These are phyloP conservation scores for Keiferia lycopersicella DNA, from an alignment of 2,888 invertebrate species.

Conservation along the genomic window DNA sequence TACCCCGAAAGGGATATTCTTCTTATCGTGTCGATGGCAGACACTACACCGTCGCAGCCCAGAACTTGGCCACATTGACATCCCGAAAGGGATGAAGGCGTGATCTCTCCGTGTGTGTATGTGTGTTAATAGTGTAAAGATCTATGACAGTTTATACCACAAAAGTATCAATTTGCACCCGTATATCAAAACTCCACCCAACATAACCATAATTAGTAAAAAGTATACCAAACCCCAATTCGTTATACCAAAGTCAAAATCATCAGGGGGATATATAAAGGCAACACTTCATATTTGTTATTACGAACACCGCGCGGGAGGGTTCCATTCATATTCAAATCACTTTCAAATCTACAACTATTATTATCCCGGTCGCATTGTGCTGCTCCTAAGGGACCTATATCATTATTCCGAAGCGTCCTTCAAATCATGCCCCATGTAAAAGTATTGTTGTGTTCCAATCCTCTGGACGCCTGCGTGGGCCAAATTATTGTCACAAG, in stretches of 20 bases:
- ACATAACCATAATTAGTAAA: constrained; percentile 61
- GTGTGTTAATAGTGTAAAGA: too few species aligned
- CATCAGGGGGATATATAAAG: constrained; percentile 65
- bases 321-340: constrained; percentile 80
- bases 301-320: constrained; percentile 74
- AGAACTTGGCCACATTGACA: too few species aligned
- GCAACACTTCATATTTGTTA: constrained; percentile 80
- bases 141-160: not conserved
- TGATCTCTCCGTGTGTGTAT: too few species aligned
- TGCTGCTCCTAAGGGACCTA: constrained; percentile 76
- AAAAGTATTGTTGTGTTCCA: constrained; percentile 69
- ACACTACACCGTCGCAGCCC: too few species aligned
- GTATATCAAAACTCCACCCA: constrained; percentile 5
- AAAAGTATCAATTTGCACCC: not conserved
- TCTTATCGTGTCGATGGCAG: too few species aligned
- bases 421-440: constrained; percentile 71
- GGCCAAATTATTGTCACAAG: constrained; percentile 62
- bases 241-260: constrained; percentile 72
- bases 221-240: constrained; percentile 64
- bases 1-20: too few species aligned
- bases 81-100: too few species aligned
- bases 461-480: constrained; percentile 59
- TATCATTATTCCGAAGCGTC: constrained; percentile 73
- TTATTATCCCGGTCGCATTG: constrained; percentile 76
- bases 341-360: constrained; percentile 80